These are phyloP conservation scores for Hylomyscus alleni DNA, from an alignment of 2,797 vertebrate genomes.

Conservation along the genomic window DNA sequence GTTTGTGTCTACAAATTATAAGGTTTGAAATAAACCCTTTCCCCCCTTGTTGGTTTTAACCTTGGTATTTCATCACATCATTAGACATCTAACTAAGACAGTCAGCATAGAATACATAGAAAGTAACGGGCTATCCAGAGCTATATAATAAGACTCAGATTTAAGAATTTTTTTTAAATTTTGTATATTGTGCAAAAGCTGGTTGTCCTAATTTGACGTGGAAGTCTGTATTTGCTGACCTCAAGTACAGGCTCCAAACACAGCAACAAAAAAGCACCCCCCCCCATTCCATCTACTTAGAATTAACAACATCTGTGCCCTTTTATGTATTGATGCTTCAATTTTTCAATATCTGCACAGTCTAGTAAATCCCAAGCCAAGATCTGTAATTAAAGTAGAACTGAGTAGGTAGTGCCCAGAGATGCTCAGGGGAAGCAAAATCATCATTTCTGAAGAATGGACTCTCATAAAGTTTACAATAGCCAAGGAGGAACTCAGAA, in stretches of 20 bases:
- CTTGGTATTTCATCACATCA: not conserved
- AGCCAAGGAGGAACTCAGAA: constrained; percentile 28
- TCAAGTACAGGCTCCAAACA: not conserved
- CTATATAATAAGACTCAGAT: not conserved
- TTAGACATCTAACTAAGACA: not conserved
- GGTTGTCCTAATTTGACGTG: not conserved
- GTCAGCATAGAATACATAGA: not conserved
- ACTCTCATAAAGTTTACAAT: constrained; percentile 31
- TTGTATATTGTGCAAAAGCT: not conserved
- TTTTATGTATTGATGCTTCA: constrained; percentile 35
- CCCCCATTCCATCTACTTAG: not conserved
- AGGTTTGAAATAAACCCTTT: not conserved
- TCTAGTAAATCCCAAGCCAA: constrained; percentile 28
- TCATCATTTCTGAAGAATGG: constrained; percentile 29
- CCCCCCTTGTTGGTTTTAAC: not conserved
- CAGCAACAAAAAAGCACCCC: not conserved
- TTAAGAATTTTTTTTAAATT: not conserved
- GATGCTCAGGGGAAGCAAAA: not conserved
- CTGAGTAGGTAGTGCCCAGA: constrained; percentile 3
- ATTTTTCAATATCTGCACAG: constrained; percentile 19
- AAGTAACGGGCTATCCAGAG: not conserved
- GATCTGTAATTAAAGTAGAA: constrained; percentile 40
- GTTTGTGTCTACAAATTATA: not conserved
- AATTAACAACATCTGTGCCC: constrained; percentile 20
- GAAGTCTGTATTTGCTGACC: not conserved